Base-by-base conservation (phyloP, 2,797 vertebrate species). In the Danio jaintianensis region DNA sequence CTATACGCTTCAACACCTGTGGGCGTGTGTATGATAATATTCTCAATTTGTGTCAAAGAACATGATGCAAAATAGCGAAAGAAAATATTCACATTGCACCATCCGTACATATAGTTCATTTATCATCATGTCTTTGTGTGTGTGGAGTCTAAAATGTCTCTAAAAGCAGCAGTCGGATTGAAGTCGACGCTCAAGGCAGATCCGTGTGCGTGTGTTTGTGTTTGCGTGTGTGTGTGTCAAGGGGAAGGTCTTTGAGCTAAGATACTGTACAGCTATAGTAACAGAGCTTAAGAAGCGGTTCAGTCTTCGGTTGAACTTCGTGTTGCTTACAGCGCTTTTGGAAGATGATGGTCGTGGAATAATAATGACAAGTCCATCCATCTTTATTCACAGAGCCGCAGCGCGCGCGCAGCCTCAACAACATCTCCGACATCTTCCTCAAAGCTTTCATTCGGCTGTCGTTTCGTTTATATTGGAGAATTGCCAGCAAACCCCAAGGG, bases 401-500 rank as follows among this genome's bases (percentile, higher is more conserved):
- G 89, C 92, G 69, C 59, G 69, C 59, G 86, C 91, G 82, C 90
- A 92, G 90, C 90, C 62, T 79, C 61, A 16, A 70, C 89, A 85
- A 87, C 88, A 90, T 48, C 84, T 45, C 67, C 53, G 36, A 45
- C 52, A 61, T 63, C 69, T 62, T 83, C 59, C 48, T 67, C 64
- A 20, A 75, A 38, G 79, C 77, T 66, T 71, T 77, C 63, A 36
- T 43, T 50, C 20, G 56, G 29, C 55, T 36, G 50, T 29, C 29
- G 29, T 29, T 29, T 71, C 91, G 89, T 94, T 93, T 93, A 90
- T 91, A 91, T 92, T 90, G 94, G 92, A 93, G 92, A 95, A 93
- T 94, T 92, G 94, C 95, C 93, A 94, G 94, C 94, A 95, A 79
- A 95, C 94, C 93, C 93, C 94, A 93, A 89, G 92, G 88, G 89